Evolutionary conservation across 2,113 vertebrate species (phyloP), one percentile per base, ranked within the genome.

Genomic region (Channa argus): DNA sequence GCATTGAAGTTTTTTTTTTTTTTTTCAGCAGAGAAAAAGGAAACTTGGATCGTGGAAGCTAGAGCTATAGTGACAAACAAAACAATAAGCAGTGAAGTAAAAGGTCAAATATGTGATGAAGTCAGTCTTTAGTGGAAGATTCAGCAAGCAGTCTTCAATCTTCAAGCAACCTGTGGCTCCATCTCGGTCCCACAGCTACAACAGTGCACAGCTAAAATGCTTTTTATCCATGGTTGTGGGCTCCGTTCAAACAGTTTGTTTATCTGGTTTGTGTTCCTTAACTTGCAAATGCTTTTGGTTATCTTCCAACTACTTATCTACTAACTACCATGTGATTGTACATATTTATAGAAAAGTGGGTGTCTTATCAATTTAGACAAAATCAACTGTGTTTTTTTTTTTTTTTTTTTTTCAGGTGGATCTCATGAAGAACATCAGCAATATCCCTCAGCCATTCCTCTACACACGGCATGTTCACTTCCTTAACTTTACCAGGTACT

Each of bases 401-500:
- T 2, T 77, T 38, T 39, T 15, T 71, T 38, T 65, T 45, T 36
- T 41, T 39, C 91, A 99, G 98, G 95, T 97, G 94, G 96, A 98
- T 90, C 93, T 99, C 91, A 97, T 99, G 94, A 99, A 94, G 92
- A 98, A 99, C 90, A 96, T 99, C 92, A 99, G 96, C 86, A 96
- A 92, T 80, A 95, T 96, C 65, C 96, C 98, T 55, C 96, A 98
- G 86, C 98, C 98, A 34, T 99, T 97, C 95, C 96, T 99, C 92
- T 99, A 97, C 88, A 99, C 97, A 41, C 94, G 98, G 77, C 98
- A 99, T 13, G 97, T 99, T 93, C 98, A 99, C 93, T 99, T 98
- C 92, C 96, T 99, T 89, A 99, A 99, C 93, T 99, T 99, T 79
- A 97, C 95, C 92, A 97, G 98, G 98, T 99, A 71, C 37, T 50